phyloP scores from a whole-genome alignment of 2,113 vertebrate genomes.

The Corythornis cristatus region DNA sequence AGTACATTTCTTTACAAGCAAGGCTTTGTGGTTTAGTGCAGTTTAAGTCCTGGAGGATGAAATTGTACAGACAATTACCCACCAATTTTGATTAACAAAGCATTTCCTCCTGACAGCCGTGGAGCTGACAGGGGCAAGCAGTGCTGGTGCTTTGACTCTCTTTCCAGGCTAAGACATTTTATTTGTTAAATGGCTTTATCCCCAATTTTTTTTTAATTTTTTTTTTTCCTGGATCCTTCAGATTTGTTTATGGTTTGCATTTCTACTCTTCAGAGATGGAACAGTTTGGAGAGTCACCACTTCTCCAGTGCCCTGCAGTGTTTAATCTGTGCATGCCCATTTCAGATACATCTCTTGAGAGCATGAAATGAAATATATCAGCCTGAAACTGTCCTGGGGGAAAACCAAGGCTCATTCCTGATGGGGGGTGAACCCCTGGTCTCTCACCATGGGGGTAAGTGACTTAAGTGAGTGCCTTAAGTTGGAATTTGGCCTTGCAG shows the following conservation, averaged over 20 bases:
- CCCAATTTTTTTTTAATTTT: not conserved
- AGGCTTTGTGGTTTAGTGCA: not conserved
- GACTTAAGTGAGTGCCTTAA: not conserved
- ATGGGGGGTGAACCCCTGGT: too few relatives aligned
- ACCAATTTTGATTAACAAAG: not conserved
- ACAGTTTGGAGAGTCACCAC: not conserved
- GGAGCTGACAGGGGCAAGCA: not conserved
- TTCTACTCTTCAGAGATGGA: not conserved
- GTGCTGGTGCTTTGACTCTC: not conserved
- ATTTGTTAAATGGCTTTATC: not conserved
- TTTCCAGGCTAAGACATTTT: not conserved
- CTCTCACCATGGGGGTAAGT: not conserved
- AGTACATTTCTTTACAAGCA: not conserved
- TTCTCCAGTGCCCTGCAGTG: not conserved
- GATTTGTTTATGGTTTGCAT: not conserved
- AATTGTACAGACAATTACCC: not conserved
- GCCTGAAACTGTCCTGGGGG: not conserved
- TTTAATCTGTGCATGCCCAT: not conserved
- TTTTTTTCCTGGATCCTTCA: not conserved
- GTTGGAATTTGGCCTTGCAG: not conserved
- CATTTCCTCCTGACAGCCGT: not conserved
- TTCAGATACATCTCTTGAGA: not conserved
- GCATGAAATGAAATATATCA: rapidly evolving
- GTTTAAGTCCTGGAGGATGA: not conserved
- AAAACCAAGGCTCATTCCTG: rapidly evolving